A percentile compares a stretch with the other conserved stretches of the same genome.
phyloP scores from a whole-genome alignment of 2,888 invertebrate genomes.

The Rhimphoctona megacephalus region DNA sequence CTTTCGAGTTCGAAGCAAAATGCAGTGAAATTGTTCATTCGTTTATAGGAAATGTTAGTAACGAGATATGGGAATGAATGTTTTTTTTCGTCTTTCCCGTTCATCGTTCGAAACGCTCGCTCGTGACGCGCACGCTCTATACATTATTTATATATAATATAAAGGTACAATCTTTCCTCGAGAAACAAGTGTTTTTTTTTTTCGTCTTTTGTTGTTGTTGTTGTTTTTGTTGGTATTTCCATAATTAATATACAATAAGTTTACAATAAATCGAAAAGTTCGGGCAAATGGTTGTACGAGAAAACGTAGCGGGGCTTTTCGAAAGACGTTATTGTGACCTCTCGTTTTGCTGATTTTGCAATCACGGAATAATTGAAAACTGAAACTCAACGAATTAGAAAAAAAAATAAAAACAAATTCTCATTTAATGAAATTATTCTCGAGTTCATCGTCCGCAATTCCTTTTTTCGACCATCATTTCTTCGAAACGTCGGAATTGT shows the following conservation, averaged over 20 bases:
- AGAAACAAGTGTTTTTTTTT: conserved; percentile 73
- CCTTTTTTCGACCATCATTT: not conserved
- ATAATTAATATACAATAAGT: conserved; percentile 82
- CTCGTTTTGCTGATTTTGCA: not conserved
- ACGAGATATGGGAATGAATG: conserved; percentile 39
- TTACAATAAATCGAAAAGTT: conserved; percentile 74
- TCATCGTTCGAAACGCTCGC: conserved; percentile 11
- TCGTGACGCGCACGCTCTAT: conserved; percentile 72
- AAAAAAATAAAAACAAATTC: not conserved
- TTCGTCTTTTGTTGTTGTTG: conserved; percentile 47
- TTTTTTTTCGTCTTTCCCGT: conserved; percentile 21
- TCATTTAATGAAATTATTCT: not conserved
- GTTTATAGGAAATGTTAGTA: conserved; percentile 39
- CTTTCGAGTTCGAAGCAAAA: conserved; percentile 29
- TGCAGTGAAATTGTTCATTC: conserved; percentile 29
- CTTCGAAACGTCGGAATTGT: not conserved
- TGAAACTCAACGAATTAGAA: not conserved
- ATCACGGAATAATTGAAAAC: not conserved
- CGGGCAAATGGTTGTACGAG: conserved; percentile 45
- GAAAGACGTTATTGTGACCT: not conserved
- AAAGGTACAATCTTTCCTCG: conserved; percentile 79
- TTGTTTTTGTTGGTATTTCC: conserved; percentile 57
- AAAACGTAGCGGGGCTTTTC: conserved; percentile 12
- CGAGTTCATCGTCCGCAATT: not conserved
- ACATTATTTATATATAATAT: conserved; percentile 73